Evolutionary conservation across 2,888 invertebrate genomes (phyloP), one percentile per base, ranked within the genome.

Genomic region (Andrena fulva): DNA sequence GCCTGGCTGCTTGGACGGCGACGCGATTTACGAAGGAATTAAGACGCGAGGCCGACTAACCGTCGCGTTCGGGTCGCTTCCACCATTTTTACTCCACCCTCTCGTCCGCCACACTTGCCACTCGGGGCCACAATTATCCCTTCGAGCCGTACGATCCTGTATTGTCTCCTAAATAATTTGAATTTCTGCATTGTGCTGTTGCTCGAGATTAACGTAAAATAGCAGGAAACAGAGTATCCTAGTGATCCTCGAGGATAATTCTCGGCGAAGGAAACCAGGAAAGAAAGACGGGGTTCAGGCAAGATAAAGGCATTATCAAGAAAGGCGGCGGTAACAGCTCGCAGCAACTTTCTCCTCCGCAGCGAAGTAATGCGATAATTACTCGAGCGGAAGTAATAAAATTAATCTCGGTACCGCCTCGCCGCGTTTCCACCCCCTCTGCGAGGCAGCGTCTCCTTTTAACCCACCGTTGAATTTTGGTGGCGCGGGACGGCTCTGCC

Each of bases 351-450:
- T 89, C 89, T 90, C 85, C 89, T 72, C 35, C 78, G 27, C 56
- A 85, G 82, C 87, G 91, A 56, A 92, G 92, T 93, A 93, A 93
- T 91, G 91, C 92, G 93, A 93, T 93, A 93, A 93, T 93, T 93
- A 93, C 92, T 91, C 89, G 89, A 87, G 91, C 92, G 93, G 93
- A 93, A 93, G 93, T 93, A 93, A 93, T 93, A 93, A 93, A 93
- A 93, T 93, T 93, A 93, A 93, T 93, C 92, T 93, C 91, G 85
- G 89, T 83, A 87, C 87, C 85, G 85, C 87, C 84, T 64, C 82
- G 75, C 67, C 81, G 86, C 85, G 75, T 83, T 81, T 84, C 77
- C 75, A 78, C 75, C 80, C 77, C 79, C 60, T 48, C 70, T 56
- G 63, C 63, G 24, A 33, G 12, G 2, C 67, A 31, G n/a, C 80